Percentiles rank a stretch among this genome's conserved stretches.
These are phyloP conservation scores for Neelides folsomi DNA, from an alignment of 2,888 invertebrate genomes.

Conservation along the genomic window DNA sequence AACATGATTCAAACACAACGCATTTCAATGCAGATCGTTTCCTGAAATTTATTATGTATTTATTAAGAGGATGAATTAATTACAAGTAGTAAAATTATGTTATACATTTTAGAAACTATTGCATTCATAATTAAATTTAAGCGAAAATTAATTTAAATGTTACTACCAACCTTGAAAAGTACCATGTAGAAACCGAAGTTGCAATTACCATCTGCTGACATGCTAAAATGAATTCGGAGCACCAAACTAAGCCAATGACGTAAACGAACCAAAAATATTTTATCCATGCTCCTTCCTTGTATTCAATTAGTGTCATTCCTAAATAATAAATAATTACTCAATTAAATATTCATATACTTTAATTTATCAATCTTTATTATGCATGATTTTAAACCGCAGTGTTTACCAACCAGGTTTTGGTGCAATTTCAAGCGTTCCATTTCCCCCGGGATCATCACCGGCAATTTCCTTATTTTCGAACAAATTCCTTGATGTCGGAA, in stretches of 20 bases:
- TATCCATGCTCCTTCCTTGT: constrained; percentile 61
- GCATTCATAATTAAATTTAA: too few relatives aligned
- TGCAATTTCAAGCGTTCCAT: too few relatives aligned
- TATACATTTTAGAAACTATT: too few relatives aligned
- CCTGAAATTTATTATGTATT: constrained; percentile 42
- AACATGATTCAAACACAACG: constrained; percentile 45
- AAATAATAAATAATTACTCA: constrained; percentile 28
- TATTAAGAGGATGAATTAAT: too few relatives aligned
- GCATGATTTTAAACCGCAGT: too few relatives aligned
- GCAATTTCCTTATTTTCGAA: background rate
- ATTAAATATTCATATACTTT: too few relatives aligned
- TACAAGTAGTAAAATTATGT: too few relatives aligned
- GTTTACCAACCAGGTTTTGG: too few relatives aligned
- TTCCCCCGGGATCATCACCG: too few relatives aligned
- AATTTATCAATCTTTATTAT: too few relatives aligned
- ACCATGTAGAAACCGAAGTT: constrained; percentile 87
- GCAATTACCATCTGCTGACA: constrained; percentile 90
- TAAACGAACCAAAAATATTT: constrained; percentile 93
- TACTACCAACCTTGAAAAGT: constrained; percentile 60
- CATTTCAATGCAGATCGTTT: constrained; percentile 44
- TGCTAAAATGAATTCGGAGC: constrained; percentile 82
- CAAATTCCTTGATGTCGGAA: background rate
- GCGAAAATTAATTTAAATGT: too few relatives aligned
- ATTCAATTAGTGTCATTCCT: constrained; percentile 56
- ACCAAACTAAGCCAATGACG: constrained; percentile 79